These are phyloP conservation scores for Saimiri boliviensis DNA, from an alignment of 2,113 vertebrate genomes.

Conservation along the genomic window DNA sequence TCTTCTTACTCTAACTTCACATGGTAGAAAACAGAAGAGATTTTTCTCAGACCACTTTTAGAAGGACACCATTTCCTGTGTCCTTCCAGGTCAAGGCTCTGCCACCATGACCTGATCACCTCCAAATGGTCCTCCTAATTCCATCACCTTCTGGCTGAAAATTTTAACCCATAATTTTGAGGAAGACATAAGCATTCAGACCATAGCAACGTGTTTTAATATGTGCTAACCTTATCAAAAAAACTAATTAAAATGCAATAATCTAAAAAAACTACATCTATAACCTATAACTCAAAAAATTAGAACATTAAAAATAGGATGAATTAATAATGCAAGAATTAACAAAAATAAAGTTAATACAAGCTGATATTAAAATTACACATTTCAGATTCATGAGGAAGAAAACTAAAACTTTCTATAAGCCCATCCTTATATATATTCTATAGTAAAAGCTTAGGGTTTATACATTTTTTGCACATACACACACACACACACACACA, in stretches of 20 bases:
- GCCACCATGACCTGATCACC: neutral
- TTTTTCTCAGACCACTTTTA: neutral
- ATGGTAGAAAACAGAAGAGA: neutral
- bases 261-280: too few species aligned
- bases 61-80: neutral
- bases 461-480: neutral
- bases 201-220: neutral
- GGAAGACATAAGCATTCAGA: neutral
- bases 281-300: neutral
- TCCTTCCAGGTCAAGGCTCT: neutral
- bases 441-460: neutral
- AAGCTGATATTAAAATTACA: neutral
- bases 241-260: neutral
- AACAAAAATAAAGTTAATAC: neutral
- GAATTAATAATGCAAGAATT: neutral
- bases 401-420: neutral
- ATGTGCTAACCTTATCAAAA: neutral
- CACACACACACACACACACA: neutral
- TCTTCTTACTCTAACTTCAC: neutral
- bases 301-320: neutral
- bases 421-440: neutral
- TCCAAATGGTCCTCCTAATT: neutral
- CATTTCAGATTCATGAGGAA: neutral
- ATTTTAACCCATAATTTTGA: neutral
- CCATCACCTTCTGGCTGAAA: neutral